phyloP scores from a whole-genome alignment of 2,888 invertebrate species.

The Lumbricus terrestris region DNA sequence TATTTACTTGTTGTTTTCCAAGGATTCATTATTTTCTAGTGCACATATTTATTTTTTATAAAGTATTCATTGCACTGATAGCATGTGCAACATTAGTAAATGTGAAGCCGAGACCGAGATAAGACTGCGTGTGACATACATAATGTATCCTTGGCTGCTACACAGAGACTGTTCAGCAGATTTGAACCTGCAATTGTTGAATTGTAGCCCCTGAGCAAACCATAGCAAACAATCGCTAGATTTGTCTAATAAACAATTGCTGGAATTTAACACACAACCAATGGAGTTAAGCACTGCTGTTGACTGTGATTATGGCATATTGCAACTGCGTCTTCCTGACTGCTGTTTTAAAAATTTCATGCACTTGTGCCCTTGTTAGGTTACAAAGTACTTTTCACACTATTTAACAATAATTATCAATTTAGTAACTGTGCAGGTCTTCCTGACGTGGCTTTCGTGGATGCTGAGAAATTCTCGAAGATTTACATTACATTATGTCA shows the following conservation, averaged over 20 bases:
- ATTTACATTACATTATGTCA: too few species aligned
- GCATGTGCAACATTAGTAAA: neutral
- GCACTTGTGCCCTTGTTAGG: neutral
- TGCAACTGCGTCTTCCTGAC: neutral
- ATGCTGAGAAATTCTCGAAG: too few species aligned
- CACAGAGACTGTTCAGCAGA: too few species aligned
- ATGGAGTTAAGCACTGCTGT: neutral
- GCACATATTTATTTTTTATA: neutral
- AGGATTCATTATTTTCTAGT: neutral
- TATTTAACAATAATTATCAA: neutral
- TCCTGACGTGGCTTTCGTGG: too few species aligned
- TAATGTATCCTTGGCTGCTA: too few species aligned
- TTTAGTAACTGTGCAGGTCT: neutral
- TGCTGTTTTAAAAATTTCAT: neutral
- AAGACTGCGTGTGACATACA: too few species aligned
- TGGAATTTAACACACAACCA: neutral
- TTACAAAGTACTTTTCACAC: neutral
- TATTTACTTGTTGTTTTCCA: neutral
- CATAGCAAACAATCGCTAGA: neutral
- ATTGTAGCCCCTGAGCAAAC: neutral
- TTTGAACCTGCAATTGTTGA: too few species aligned
- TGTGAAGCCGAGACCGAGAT: too few species aligned
- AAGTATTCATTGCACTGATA: too few species aligned
- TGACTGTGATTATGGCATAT: neutral
- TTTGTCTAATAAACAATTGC: neutral